These are phyloP conservation scores for Limnothrissa miodon DNA, from an alignment of 2,113 vertebrate genomes.

Conservation along the genomic window DNA sequence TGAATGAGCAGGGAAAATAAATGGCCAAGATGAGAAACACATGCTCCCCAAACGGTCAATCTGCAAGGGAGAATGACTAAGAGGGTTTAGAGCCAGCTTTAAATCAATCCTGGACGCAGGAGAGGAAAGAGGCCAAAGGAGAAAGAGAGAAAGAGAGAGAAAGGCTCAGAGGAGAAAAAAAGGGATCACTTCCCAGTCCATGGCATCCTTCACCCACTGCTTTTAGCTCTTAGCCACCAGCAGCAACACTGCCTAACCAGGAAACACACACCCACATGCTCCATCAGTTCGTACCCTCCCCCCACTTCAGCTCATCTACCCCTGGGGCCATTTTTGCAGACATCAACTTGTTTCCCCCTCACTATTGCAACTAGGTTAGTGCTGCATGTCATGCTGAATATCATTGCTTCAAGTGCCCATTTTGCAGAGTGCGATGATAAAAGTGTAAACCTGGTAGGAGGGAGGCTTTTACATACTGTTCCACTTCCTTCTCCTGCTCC, in stretches of 20 bases:
- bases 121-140: not conserved
- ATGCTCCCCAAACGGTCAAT: constrained; percentile 53
- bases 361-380: constrained; percentile 47
- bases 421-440: not conserved
- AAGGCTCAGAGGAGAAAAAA: not conserved
- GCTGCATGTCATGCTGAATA: constrained; percentile 2
- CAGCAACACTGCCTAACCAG: constrained; percentile 26
- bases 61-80: constrained; percentile 15
- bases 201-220: constrained; percentile 25
- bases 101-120: constrained; percentile 29
- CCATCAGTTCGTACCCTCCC: constrained; percentile 27
- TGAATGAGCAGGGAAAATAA: constrained; percentile 58
- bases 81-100: constrained; percentile 23
- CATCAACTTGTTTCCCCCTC: constrained; percentile 44
- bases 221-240: constrained; percentile 26
- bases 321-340: constrained; percentile 40
- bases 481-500: not conserved
- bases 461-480: not conserved
- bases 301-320: constrained; percentile 32
- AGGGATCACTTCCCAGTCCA: constrained; percentile 21
- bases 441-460: not conserved
- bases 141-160: not conserved
- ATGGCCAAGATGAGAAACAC: constrained; percentile 70
- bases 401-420: not conserved
- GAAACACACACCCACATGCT: not conserved